Base-by-base conservation (phyloP, 1,140 invertebrate species). In the Caerostris darwini region DNA sequence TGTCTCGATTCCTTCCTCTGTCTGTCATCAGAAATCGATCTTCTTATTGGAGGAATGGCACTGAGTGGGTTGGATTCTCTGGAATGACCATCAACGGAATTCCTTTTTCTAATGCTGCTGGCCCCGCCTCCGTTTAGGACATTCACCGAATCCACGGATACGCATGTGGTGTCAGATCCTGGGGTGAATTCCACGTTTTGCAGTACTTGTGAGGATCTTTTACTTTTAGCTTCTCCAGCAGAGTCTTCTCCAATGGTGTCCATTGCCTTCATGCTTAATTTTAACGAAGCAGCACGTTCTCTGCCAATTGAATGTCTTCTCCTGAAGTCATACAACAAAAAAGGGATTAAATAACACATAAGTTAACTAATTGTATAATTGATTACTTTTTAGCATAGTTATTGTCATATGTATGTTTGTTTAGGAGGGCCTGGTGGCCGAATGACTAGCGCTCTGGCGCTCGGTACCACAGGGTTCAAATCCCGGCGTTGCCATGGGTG, bases 261-360 rank as follows among this genome's bases (percentile, higher is more conserved):
- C 4, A 82, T 10, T 14, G 54, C 64, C 54, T 83, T 83, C 19
- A 34, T 10, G 53, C 64, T 92, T 2, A 61, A 56, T 14, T 34
- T 81, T 7, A 92, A n/a, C 7, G 90, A 92, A n/a, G 71, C 34
- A 53, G 77, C 77, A 19, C 90, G 58, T 56, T 92, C 90, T 67
- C 81, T 3, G 5, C 90, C 50, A 50, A 92, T 8, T 4, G 90
- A 92, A 10, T 59, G 90, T 3, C 81, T 83, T 19, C 90, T 58
- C n/a, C 90, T 92, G 34, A 67, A 85, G 19, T 34, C 5, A 90
- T 17, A 56, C 17, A 59, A 7, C 3, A 61, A 59, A 81, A 91
- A 3, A 87, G 14, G 54, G 2, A 83, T 17, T 53, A 83, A 34
- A 56, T 6, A 83, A 83, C 8, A 54, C 12, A 56, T 3, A 81